Evolutionary conservation across 2,797 vertebrate genomes (phyloP), one percentile per base, ranked within the genome.

Genomic region (Peromyscus nudipes): DNA sequence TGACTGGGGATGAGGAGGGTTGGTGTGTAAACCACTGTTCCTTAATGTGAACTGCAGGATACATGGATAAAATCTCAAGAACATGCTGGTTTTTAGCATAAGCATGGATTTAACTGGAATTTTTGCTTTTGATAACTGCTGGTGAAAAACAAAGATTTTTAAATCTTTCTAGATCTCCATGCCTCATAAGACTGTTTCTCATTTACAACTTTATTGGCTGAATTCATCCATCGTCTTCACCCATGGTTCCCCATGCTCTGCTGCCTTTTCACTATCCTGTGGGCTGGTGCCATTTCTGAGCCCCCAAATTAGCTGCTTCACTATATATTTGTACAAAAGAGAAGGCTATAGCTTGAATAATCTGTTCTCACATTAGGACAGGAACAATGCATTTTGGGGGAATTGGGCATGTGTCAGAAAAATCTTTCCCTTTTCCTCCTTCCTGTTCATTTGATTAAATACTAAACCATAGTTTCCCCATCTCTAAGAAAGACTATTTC

Each of bases 401-500:
- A 60, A 34, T 65, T 77, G 84, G 25, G 19, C 62, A 77, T 23
- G 57, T 67, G 64, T 27, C n/a, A 75, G 69, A 75, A 97, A 96
- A 94, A 83, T 82, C 6, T 27, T 21, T 1, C 49, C 62, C 64
- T 10, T 4, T 14, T n/a, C 4, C 34, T 21, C 3, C 29, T 1
- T 90, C 79, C 49, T 84, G 55, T 71, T 91, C 88, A 95, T 89
- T 67, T 71, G 85, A 62, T 81, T 94, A 13, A 88, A 83, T 29
- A 84, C 55, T 83, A 83, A 97, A 83, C 23, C 34, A 94, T 77
- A 40, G 64, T 95, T 95, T 92, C 27, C 23, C 29, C 9, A 84
- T 91, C 37, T 75, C 64, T 83, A 92, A 87, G 77, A 92, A 94
- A 96, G 86, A 89, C n/a, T 95, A 95, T 91, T 82, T 85, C 46